These are phyloP conservation scores for Aleiodes sp. DNA, from an alignment of 1,140 invertebrate species.

Conservation along the genomic window DNA sequence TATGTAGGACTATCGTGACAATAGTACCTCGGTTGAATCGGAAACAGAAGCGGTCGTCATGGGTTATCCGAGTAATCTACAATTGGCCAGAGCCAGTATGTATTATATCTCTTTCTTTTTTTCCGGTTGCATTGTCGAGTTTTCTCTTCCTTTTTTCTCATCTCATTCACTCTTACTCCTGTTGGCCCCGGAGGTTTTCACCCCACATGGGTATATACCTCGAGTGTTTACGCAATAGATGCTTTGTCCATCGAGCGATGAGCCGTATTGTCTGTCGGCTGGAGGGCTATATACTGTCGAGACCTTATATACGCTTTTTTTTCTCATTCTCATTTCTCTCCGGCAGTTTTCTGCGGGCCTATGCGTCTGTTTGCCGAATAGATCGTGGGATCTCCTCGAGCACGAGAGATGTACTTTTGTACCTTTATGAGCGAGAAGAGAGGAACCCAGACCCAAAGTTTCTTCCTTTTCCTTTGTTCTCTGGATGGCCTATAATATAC, in stretches of 20 bases:
- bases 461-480: conserved; percentile 53
- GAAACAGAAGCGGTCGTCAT: conserved; percentile 44
- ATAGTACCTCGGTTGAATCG: conserved; percentile 44
- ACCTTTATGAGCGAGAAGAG: conserved; percentile 50
- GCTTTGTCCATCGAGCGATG: conserved; percentile 66
- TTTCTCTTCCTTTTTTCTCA: conserved; percentile 34
- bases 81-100: conserved; percentile 46
- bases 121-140: conserved; percentile 45
- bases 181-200: conserved; percentile 26
- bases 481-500: conserved; percentile 39
- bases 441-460: conserved; percentile 14
- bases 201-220: conserved; percentile 42
- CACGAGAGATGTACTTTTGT: conserved; percentile 59
- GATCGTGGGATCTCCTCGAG: conserved; percentile 50
- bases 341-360: conserved; percentile 33
- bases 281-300: no score
- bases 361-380: conserved; percentile 63
- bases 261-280: conserved; percentile 62
- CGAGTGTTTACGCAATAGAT: conserved; percentile 66
- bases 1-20: conserved; percentile 21
- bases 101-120: conserved; percentile 46
- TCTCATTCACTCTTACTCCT: conserved; percentile 30
- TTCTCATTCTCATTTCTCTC: conserved; percentile 20
- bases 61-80: conserved; percentile 56
- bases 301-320: conserved; percentile 30